A percentile compares a stretch with the other conserved stretches of the same genome.
phyloP scores from a whole-genome alignment of 2,888 invertebrate genomes.

The Sesia apiformis region DNA sequence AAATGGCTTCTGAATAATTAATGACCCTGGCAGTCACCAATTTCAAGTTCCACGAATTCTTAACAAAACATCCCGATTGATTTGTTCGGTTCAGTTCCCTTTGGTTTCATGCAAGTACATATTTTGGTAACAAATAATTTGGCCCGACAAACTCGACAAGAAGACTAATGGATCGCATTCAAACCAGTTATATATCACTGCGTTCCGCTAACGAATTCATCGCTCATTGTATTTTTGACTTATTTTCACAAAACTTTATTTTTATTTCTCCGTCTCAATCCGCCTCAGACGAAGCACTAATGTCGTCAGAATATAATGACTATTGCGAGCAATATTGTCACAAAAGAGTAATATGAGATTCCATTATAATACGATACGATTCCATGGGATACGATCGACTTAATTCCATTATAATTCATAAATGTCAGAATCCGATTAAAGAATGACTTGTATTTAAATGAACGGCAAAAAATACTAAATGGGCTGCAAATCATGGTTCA shows the following conservation, averaged over 20 bases:
- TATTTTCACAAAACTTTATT: slow-evolving; percentile 18
- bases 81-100: slow-evolving; percentile 7
- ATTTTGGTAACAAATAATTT: slow-evolving; percentile 37
- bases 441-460: no score
- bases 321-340: no score
- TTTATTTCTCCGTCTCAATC: slow-evolving; percentile 12
- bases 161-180: slow-evolving; percentile 42
- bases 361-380: no score
- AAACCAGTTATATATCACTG: slow-evolving; percentile 34
- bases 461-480: no score
- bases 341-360: no score
- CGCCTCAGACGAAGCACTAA: no score
- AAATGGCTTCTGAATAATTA: slow-evolving; percentile 1
- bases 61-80: slow-evolving; percentile 4
- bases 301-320: no score
- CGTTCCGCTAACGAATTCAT: slow-evolving; percentile 32
- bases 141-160: slow-evolving; percentile 31
- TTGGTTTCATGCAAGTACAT: slow-evolving; percentile 7
- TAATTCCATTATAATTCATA: no score
- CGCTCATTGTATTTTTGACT: slow-evolving; percentile 30
- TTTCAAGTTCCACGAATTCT: slow-evolving; percentile 3
- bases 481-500: no score
- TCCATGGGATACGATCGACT: no score
- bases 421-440: no score
- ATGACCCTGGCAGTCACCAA: background rate